These are phyloP conservation scores for Cryptoleucopteryx plumbea DNA, from an alignment of 2,113 vertebrate species.

Conservation along the genomic window DNA sequence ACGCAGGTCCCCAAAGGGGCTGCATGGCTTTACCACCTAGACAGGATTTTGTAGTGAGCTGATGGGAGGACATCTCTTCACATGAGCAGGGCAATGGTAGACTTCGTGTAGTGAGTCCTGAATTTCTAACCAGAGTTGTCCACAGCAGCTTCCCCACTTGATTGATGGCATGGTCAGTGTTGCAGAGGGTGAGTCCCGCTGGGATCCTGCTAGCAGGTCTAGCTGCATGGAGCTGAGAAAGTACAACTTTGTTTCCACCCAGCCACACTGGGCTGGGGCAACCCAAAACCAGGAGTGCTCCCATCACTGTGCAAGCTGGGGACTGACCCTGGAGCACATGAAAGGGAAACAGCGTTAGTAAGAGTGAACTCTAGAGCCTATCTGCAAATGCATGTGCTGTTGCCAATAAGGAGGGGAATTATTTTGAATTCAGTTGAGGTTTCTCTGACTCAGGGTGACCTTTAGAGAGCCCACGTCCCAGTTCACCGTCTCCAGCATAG, in stretches of 20 bases:
- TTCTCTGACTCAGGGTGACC: conserved; percentile 20
- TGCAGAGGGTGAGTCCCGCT: not conserved
- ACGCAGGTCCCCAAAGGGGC: not conserved
- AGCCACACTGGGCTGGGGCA: not conserved
- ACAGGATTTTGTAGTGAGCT: not conserved
- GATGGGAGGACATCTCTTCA: not conserved
- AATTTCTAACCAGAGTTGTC: not conserved
- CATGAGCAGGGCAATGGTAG: not conserved
- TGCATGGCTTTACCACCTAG: not conserved
- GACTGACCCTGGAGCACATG: fast-evolving
- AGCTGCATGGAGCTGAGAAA: not conserved
- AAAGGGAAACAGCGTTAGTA: not conserved
- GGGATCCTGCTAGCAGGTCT: not conserved
- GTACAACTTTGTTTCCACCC: not conserved
- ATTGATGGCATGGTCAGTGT: fast-evolving
- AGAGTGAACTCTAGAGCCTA: not conserved
- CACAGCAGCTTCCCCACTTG: not conserved
- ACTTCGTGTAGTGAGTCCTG: not conserved
- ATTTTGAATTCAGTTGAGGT: conserved; percentile 31
- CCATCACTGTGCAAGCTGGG: not conserved
- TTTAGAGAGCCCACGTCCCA: not conserved
- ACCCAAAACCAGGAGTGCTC: not conserved
- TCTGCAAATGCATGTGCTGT: not conserved
- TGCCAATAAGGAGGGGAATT: not conserved
- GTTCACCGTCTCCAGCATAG: not conserved